These are phyloP conservation scores for Poecilobothrus nobilitatus DNA, from an alignment of 2,888 invertebrate genomes.

Conservation along the genomic window DNA sequence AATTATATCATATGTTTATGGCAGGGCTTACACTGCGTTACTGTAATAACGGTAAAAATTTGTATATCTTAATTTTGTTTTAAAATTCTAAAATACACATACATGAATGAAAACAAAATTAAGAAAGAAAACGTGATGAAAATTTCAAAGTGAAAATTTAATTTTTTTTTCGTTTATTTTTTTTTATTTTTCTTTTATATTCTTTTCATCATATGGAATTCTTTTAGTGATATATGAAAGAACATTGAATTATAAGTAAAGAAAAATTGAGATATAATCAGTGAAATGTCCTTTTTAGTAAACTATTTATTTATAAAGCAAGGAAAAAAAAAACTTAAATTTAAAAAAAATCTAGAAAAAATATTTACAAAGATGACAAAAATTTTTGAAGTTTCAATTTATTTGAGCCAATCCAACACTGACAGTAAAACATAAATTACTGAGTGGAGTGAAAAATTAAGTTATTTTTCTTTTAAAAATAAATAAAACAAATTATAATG, in stretches of 20 bases:
- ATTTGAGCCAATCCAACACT: not conserved
- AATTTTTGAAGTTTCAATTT: not conserved
- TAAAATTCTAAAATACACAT: not conserved
- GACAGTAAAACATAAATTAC: too few relatives aligned
- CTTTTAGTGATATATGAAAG: too few relatives aligned
- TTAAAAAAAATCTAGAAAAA: not conserved
- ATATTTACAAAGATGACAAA: not conserved
- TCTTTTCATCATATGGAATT: too few relatives aligned
- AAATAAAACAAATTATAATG: too few relatives aligned
- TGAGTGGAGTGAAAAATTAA: too few relatives aligned
- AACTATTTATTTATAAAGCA: not conserved
- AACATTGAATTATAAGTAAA: too few relatives aligned
- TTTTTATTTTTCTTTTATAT: too few relatives aligned
- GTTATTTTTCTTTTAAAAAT: too few relatives aligned
- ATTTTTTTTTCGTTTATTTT: not conserved
- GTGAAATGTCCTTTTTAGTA: not conserved
- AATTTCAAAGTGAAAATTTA: not conserved
- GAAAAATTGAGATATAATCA: too few relatives aligned
- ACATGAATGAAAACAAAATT: not conserved
- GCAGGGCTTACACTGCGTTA: too few relatives aligned
- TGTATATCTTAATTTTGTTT: not conserved
- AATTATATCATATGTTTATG: too few relatives aligned
- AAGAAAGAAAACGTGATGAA: not conserved
- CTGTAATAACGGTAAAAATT: not conserved
- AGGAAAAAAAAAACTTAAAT: not conserved